These are phyloP conservation scores for Diorhabda elongata DNA, from an alignment of 1,140 invertebrate genomes.

Conservation along the genomic window DNA sequence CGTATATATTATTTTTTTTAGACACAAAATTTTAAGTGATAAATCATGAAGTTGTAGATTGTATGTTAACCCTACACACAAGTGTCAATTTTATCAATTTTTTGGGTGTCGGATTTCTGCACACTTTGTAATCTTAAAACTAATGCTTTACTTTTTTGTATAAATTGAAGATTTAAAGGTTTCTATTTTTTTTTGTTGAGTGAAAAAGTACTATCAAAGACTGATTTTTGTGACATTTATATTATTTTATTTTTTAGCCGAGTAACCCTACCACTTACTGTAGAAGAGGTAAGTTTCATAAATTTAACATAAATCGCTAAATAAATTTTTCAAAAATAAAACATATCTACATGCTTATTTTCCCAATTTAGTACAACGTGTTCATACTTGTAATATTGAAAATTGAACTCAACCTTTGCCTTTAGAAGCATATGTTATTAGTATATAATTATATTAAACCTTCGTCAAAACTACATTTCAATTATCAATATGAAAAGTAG, in stretches of 20 bases:
- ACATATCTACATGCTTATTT: no score
- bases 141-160: neutral
- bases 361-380: no score
- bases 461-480: no score
- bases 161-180: neutral
- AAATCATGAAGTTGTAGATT: constrained; percentile 9
- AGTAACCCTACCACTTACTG: constrained; percentile 68
- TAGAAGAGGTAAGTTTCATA: constrained; percentile 63
- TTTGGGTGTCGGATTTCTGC: constrained; percentile 16
- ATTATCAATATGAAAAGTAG: no score
- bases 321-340: no score
- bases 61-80: constrained; percentile 17
- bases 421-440: no score
- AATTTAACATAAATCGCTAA: constrained; percentile 1
- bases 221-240: constrained; percentile 22
- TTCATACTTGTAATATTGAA: no score
- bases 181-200: constrained; percentile 3
- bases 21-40: constrained; percentile 19
- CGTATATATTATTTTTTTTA: neutral
- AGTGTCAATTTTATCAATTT: constrained; percentile 22
- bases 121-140: neutral
- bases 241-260: constrained; percentile 59
- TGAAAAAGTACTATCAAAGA: neutral
- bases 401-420: no score
- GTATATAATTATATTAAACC: no score